Evolutionary conservation across 2,888 invertebrate genomes (phyloP).

Genomic region (Urechis unicinctus): DNA sequence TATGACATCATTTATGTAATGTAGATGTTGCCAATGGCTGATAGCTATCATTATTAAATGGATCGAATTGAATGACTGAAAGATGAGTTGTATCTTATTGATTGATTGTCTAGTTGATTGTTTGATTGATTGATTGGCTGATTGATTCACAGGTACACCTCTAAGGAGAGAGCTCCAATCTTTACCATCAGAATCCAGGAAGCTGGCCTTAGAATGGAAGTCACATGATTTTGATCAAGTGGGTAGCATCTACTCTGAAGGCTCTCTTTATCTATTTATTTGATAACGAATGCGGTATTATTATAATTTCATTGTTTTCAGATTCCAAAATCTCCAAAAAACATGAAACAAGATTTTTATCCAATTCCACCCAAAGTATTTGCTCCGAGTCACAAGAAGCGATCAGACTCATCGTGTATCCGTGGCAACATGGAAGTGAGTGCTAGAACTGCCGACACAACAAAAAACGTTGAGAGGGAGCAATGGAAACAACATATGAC

Average conservation of each 20-base stretch:
- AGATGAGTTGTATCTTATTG: no score
- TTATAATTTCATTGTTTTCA: not conserved
- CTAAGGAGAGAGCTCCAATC: conserved; percentile 32
- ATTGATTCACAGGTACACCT: not conserved
- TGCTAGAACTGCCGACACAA: conserved; percentile 31
- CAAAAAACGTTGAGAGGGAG: conserved; percentile 40
- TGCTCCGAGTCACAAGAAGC: conserved; percentile 35
- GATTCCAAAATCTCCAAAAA: conserved; percentile 29
- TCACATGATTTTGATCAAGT: conserved; percentile 42
- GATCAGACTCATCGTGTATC: conserved; percentile 14
- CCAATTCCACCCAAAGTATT: conserved; percentile 39
- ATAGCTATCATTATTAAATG: no score
- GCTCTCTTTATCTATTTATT: conserved; percentile 1
- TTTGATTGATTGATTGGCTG: not conserved
- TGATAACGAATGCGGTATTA: not conserved
- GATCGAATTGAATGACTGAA: no score
- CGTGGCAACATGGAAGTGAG: conserved; percentile 21
- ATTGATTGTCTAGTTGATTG: no score
- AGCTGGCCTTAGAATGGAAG: conserved; percentile 33
- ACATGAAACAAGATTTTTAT: conserved; percentile 31
- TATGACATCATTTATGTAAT: not conserved
- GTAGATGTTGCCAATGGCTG: not conserved
- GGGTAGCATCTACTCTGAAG: not conserved
- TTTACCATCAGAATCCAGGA: conserved; percentile 34
- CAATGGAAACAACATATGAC: conserved; percentile 45